These are phyloP conservation scores for Nomada ruficornis DNA, from an alignment of 2,888 invertebrate species.

Conservation along the genomic window DNA sequence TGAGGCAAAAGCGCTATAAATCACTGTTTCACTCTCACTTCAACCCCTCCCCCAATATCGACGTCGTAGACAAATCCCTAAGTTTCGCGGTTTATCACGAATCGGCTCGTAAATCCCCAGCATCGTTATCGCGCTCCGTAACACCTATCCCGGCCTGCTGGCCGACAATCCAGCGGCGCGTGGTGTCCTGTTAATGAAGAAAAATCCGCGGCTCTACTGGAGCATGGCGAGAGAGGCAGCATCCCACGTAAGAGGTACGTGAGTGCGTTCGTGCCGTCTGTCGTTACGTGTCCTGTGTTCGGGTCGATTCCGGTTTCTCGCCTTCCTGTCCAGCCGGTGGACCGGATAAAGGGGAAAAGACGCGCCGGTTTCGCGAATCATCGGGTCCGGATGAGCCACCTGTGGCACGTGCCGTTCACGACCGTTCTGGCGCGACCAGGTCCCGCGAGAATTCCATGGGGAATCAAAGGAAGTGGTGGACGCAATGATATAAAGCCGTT, in stretches of 20 bases:
- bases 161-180: constrained; percentile 52
- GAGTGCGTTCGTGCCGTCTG: constrained; percentile 40
- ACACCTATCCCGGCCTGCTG: constrained; percentile 28
- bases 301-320: constrained; percentile 61
- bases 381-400: constrained; percentile 68
- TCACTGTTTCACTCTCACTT: constrained; percentile 1
- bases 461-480: not conserved
- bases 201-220: constrained; percentile 74
- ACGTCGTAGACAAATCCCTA: constrained; percentile 22
- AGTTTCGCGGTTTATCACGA: constrained; percentile 41
- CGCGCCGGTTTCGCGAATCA: constrained; percentile 61
- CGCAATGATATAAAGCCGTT: not conserved
- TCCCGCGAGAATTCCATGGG: constrained; percentile 11
- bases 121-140: constrained; percentile 56
- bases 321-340: constrained; percentile 35
- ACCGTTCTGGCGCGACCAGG: constrained; percentile 34
- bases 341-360: constrained; percentile 61
- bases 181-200: constrained; percentile 74
- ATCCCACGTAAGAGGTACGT: constrained; percentile 58
- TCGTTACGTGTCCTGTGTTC: constrained; percentile 47
- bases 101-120: constrained; percentile 48
- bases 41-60: not conserved
- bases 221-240: constrained; percentile 70
- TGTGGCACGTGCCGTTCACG: constrained; percentile 66
- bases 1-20: constrained; percentile 16